phyloP scores from a whole-genome alignment of 2,797 vertebrate species.

The Crax fasciolata region DNA sequence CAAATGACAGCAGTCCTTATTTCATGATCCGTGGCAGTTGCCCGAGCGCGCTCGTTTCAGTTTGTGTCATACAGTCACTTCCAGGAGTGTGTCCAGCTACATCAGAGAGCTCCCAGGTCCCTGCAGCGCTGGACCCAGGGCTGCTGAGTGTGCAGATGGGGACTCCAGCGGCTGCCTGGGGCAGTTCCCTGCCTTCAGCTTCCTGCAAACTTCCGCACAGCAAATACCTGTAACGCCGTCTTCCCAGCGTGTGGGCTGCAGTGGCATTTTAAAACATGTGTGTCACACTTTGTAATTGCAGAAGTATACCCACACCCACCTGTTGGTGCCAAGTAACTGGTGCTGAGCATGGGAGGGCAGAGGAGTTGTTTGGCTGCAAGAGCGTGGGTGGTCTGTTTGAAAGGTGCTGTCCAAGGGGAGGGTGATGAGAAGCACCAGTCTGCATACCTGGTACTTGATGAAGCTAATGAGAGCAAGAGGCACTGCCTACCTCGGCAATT shows the following conservation, averaged over 20 bases:
- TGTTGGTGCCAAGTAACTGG: slow-evolving; percentile 12
- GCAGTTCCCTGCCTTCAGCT: not conserved
- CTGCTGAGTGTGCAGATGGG: not conserved
- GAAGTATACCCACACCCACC: slow-evolving; percentile 28
- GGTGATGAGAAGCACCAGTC: not conserved
- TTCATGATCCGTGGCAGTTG: not conserved
- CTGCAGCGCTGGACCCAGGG: not conserved
- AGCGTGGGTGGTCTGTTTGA: not conserved
- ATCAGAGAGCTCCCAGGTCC: not conserved
- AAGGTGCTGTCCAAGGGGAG: not conserved
- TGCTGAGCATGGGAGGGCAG: not conserved
- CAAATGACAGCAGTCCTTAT: not conserved
- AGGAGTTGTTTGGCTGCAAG: not conserved
- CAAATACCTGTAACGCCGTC: not conserved
- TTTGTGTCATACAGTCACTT: not conserved
- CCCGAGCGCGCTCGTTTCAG: not conserved
- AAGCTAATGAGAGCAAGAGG: not conserved
- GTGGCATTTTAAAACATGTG: not conserved
- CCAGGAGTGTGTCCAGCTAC: not conserved
- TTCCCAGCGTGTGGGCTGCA: not conserved
- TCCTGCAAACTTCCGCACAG: not conserved
- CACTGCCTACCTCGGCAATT: not conserved
- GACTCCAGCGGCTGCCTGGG: not conserved
- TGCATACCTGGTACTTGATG: not conserved
- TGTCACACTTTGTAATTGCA: slow-evolving; percentile 14